Evolutionary conservation across 2,888 invertebrate species (phyloP), one percentile per base, ranked within the genome.

Genomic region (Drosophila limbata): DNA sequence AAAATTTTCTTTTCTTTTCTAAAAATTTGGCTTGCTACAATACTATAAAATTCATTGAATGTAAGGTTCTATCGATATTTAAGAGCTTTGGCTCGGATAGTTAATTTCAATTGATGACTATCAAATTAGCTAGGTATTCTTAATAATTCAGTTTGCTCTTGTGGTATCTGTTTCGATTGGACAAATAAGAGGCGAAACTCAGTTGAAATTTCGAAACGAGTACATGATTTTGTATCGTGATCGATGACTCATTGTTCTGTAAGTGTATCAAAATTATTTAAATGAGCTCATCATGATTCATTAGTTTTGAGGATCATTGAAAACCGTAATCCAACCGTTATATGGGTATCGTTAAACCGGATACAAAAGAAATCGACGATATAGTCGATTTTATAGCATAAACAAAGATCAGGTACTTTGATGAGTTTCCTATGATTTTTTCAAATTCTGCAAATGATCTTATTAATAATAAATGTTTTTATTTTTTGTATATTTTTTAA

Each of bases 341-440:
- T 33, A 19, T 13, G n/a, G 13, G 0, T 35, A 13, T 19, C 25
- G 11, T 28, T 25, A 40, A 10, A 8, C 4, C 10, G 25, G 13
- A 33, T 35, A 6, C 11, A 21, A 44, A 13, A 21, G 21, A 21
- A 44, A 42, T 11, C 11, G 9, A 11, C 39, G n/a, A 28, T 13
- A 21, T 39, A 8, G 8, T 31, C 15, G 28, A 39, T 10, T 8
- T 47, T 52, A 52, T 52, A 2, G 40, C 44, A 39, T 72, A 56
- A 63, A 73, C 56, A 69, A 76, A 56, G 52, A 64, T 31, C 50
- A 44, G 64, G 40, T 47, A 77, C 53, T 77, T 60, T 39, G 39
- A 64, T 64, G 48, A 28, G 64, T 35, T 70, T 56, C 19, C n/a
- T 52, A 17, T 42, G 47, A 57, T 15, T n/a, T 31, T 6, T 8